Evolutionary conservation across 1,140 invertebrate genomes (phyloP), one percentile per base, ranked within the genome.

Genomic region (Penaeus japonicus): DNA sequence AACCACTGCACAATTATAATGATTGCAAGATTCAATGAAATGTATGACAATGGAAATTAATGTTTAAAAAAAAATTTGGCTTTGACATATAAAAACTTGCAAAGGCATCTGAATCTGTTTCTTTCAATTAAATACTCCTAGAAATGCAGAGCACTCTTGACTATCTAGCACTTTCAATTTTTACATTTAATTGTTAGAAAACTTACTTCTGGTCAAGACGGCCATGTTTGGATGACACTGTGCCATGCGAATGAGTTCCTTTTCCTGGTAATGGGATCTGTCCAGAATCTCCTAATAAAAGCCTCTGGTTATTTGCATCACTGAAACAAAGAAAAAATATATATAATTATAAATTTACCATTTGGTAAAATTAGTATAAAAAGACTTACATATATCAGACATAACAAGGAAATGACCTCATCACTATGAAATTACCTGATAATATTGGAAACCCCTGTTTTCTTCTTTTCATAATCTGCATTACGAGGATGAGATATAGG

Each of bases 261-360:
- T 96, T 96, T 2, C 96, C 96, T 70, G 96, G 96, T 15, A 97
- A 95, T 15, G 96, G 96, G 91, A 98, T 95, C 94, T 97, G 96
- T 1, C 97, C 97, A 0, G 97, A 98, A 93, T 98, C 97, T 20
- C 87, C 87, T 17, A 88, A 32, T 91, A 98, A 94, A 80, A 97
- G 93, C 35, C 97, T 94, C 91, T 98, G 97, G 93, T 98, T 98
- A 91, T 98, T 98, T 1, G 97, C 97, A 92, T 98, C 97, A 78
- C 92, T 92, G 84, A 15, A 89, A 59, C 81, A 27, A 27, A 55
- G 57, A 35, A 81, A 27, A 77, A 84, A 70, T 3, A 53, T 53
- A n/a, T 2, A n/a, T 2, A 47, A 20, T 20, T 20, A 81, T 35
- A 85, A 30, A n/a, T n/a, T n/a, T n/a, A n/a, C n/a, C n/a, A n/a